Conservation (phyloP, 2,888 invertebrate genomes). For the Clepsis dumicolana region DNA sequence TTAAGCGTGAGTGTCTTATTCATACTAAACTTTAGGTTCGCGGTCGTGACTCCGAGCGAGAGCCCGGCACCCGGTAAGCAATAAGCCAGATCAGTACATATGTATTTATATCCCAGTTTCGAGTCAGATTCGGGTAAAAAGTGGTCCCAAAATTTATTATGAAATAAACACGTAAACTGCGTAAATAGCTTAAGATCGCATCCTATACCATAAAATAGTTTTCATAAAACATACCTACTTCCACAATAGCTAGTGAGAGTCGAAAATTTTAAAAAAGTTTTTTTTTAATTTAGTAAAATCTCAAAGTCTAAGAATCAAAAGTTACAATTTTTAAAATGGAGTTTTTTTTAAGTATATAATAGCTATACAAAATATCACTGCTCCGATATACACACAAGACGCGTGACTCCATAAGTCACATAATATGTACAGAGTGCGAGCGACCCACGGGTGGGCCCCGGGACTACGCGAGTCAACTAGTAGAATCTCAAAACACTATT, state of each 20-base stretch:
- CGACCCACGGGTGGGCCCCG: conserved; percentile 42
- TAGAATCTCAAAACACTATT: conserved; percentile 52
- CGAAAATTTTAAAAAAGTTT: conserved; percentile 54
- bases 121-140: conserved; percentile 65
- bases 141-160: conserved; percentile 85
- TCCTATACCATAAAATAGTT: conserved; percentile 56
- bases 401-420: conserved; percentile 59
- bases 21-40: conserved; percentile 78
- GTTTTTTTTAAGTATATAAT: conserved; percentile 62
- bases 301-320: conserved; percentile 65
- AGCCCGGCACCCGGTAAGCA: conserved; percentile 44
- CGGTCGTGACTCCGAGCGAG: conserved; percentile 42
- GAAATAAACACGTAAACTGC: conserved; percentile 77
- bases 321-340: conserved; percentile 49
- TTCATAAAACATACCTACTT: conserved; percentile 65
- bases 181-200: conserved; percentile 48
- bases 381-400: conserved; percentile 76
- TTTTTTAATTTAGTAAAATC: conserved; percentile 55
- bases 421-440: conserved; percentile 58
- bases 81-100: conserved; percentile 47
- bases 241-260: conserved; percentile 73
- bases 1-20: conserved; percentile 72
- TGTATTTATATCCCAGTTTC: conserved; percentile 54
- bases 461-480: conserved; percentile 59
- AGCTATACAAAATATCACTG: conserved; percentile 83